A percentile compares a stretch with the other conserved stretches of the same genome.
phyloP scores from a whole-genome alignment of 2,113 vertebrate species.

The Lutjanus erythropterus region DNA sequence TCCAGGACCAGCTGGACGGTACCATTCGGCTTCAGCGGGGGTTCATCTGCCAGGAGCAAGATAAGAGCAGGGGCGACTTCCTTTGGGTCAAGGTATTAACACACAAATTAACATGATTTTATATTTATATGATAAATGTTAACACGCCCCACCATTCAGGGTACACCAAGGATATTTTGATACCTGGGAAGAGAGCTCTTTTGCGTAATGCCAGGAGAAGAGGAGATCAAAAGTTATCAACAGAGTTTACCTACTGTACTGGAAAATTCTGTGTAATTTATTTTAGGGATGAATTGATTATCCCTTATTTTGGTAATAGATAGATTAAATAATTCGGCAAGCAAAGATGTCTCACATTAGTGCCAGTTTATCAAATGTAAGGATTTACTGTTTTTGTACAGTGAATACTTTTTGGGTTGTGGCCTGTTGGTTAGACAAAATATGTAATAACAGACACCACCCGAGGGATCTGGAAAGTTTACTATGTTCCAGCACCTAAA shows the following conservation, averaged over 20 bases:
- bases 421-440: no score
- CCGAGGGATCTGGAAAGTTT: no score
- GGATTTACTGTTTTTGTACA: background rate
- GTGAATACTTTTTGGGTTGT: no score
- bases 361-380: background rate
- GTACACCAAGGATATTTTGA: background rate
- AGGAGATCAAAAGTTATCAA: background rate
- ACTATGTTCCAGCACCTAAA: no score
- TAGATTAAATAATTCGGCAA: background rate
- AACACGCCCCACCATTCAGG: background rate
- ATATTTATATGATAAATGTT: background rate
- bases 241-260: no score
- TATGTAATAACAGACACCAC: no score
- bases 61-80: constrained; percentile 65
- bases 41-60: constrained; percentile 81
- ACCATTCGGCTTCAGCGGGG: constrained; percentile 81
- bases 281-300: background rate
- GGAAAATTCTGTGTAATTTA: background rate
- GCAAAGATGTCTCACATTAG: background rate
- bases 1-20: constrained; percentile 82
- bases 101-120: background rate
- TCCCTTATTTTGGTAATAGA: background rate
- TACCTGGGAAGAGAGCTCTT: background rate
- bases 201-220: no score
- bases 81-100: constrained; percentile 82